phyloP scores from a whole-genome alignment of 2,888 invertebrate genomes.

The Drosophila rubida region DNA sequence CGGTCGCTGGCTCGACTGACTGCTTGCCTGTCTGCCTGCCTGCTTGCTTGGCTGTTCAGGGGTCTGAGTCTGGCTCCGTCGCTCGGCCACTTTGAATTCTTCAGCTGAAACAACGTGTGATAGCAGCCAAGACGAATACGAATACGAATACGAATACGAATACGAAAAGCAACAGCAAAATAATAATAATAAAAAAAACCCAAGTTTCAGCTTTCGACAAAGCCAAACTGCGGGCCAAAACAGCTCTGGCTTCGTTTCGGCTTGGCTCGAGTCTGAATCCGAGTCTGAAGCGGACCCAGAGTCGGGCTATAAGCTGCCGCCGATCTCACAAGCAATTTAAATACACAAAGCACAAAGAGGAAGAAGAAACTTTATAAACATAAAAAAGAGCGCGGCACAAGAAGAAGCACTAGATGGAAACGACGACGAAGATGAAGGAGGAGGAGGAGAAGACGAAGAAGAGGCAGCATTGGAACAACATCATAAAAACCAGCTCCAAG shows the following conservation, averaged over 20 bases:
- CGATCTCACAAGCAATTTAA: constrained; percentile 76
- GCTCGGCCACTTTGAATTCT: constrained; percentile 73
- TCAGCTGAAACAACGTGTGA: constrained; percentile 68
- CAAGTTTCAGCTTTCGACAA: constrained; percentile 77
- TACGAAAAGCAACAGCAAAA: constrained; percentile 45
- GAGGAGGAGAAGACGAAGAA: constrained; percentile 14
- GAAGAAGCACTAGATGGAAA: constrained; percentile 23
- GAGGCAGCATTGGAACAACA: constrained; percentile 50
- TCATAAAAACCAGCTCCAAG: constrained; percentile 62
- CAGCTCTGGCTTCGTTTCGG: constrained; percentile 10
- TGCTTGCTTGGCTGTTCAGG: constrained; percentile 29
- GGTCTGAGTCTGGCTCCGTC: constrained; percentile 59
- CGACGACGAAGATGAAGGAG: constrained; percentile 15
- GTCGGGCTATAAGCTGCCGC: constrained; percentile 47
- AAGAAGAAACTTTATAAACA: constrained; percentile 76
- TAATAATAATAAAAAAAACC: constrained; percentile 47
- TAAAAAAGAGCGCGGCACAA: constrained; percentile 56
- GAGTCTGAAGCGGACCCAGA: not conserved
- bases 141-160: constrained; percentile 42
- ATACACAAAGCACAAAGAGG: constrained; percentile 74
- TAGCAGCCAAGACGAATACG: constrained; percentile 58
- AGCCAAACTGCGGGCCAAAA: constrained; percentile 49
- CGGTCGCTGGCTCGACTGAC: constrained; percentile 66
- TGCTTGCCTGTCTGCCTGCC: constrained; percentile 17
- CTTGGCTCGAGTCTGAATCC: not conserved